Evolutionary conservation across 2,797 vertebrate species (phyloP).

Genomic region (Chiroxiphia lanceolata): DNA sequence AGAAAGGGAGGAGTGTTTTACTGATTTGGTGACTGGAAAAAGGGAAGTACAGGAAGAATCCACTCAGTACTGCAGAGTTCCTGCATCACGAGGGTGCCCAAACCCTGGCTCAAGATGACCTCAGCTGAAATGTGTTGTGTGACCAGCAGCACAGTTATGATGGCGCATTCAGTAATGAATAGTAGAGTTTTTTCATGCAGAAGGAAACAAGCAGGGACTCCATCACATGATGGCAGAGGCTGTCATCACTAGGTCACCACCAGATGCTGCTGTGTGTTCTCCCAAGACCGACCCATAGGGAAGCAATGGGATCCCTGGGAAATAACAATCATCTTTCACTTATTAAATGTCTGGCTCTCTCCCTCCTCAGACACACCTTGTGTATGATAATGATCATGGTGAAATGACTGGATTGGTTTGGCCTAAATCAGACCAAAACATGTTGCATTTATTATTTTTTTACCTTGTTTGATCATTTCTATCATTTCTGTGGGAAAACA

Average conservation of each 20-base stretch:
- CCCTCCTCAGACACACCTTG: not conserved
- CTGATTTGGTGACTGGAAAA: not conserved
- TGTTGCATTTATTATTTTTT: not conserved
- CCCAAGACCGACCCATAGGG: not conserved
- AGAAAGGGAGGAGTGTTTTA: not conserved
- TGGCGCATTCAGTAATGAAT: too few relatives aligned
- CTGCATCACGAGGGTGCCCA: rapidly evolving
- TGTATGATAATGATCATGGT: not conserved
- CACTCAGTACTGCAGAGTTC: not conserved
- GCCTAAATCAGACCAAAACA: not conserved
- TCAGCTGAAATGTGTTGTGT: rapidly evolving
- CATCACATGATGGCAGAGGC: not conserved
- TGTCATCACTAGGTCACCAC: not conserved
- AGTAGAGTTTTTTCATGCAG: not conserved
- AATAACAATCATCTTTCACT: not conserved
- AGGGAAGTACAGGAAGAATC: not conserved
- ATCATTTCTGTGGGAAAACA: not conserved
- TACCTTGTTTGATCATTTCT: not conserved
- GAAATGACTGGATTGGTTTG: not conserved
- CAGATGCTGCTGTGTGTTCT: not conserved
- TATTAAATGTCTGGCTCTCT: not conserved
- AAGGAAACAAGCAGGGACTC: not conserved
- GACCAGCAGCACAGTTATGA: not conserved
- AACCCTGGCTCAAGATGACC: not conserved
- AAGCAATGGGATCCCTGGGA: not conserved